These are phyloP conservation scores for Willowsia nigromaculata DNA, from an alignment of 2,888 invertebrate species.

Conservation along the genomic window DNA sequence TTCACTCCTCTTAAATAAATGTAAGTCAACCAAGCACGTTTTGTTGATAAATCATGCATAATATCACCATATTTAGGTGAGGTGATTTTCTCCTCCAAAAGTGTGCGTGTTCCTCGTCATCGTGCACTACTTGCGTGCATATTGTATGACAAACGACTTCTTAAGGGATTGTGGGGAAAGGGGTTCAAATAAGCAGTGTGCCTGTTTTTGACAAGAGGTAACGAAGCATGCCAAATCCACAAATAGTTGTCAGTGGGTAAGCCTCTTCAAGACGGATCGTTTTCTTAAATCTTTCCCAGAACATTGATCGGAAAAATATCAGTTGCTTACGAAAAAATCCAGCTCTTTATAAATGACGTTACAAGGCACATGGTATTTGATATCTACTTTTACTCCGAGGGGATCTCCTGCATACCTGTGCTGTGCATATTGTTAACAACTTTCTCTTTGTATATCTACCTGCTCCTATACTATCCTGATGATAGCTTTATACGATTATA, in stretches of 20 bases:
- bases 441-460: too few species aligned
- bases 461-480: too few species aligned
- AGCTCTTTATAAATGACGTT: too few species aligned
- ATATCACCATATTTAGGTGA: neutral
- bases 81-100: neutral
- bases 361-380: too few species aligned
- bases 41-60: constrained; percentile 36
- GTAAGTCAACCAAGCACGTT: constrained; percentile 46
- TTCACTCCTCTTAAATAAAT: constrained; percentile 29
- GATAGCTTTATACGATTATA: too few species aligned
- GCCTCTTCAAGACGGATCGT: constrained; percentile 35
- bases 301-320: constrained; percentile 8
- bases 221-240: constrained; percentile 60
- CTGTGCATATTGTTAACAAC: too few species aligned
- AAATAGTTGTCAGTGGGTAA: constrained; percentile 60
- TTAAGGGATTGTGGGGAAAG: constrained; percentile 17
- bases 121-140: neutral
- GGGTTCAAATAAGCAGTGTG: constrained; percentile 35
- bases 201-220: constrained; percentile 65
- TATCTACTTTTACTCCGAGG: too few species aligned
- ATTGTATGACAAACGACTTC: neutral
- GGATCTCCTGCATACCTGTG: too few species aligned
- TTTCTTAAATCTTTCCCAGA: constrained; percentile 26
- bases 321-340: neutral
- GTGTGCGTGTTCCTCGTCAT: neutral